Base-by-base conservation (phyloP, 2,113 vertebrate genomes). In the Dascyllus trimaculatus region DNA sequence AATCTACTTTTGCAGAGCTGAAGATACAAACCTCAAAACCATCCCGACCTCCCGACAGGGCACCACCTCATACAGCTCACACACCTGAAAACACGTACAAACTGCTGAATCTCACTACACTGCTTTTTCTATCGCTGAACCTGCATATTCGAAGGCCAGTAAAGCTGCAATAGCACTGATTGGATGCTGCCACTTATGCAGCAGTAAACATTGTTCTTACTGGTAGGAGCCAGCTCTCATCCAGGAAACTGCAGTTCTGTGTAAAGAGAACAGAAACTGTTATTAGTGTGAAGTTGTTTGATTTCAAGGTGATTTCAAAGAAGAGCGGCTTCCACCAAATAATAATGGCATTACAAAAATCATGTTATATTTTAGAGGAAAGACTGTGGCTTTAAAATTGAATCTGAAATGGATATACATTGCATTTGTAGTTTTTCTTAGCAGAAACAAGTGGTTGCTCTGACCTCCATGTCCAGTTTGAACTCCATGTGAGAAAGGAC, bases 241-340 rank as follows among this genome's bases (percentile, higher is more conserved):
- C 95, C 88, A 96, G 91, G 88, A 97, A 96, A 89, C 95, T 96
- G 89, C 94, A 95, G 25, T 96, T 97, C 95, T 95, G 87, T 93
- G 71, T 81, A 74, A 32, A 84, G 26, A 84, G 59, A 79, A 14
- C 13, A 60, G n/a, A 65, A n/a, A n/a, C 22, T 25, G 32, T 40
- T 32, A 6, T 79, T 46, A 67, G 6, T 13, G 5, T 43, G 40
- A 5, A 48, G n/a, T 29, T 2, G 0, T 54, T 15, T 35, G 18
- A 38, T 21, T 32, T 22, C 18, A 25, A 26, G 52, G 13, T 15
- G 11, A 24, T 48, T 65, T 25, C 11, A 25, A 13, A 35, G 1
- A 71, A 43, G 1, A 13, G 11, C 4, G 26, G 2, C n/a, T 35
- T 71, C 26, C 0, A 18, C 15, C 1, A 45, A 14, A 17, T 35